Conservation (phyloP, 2,113 vertebrate genomes). For the Melanostigma gelatinosum region DNA sequence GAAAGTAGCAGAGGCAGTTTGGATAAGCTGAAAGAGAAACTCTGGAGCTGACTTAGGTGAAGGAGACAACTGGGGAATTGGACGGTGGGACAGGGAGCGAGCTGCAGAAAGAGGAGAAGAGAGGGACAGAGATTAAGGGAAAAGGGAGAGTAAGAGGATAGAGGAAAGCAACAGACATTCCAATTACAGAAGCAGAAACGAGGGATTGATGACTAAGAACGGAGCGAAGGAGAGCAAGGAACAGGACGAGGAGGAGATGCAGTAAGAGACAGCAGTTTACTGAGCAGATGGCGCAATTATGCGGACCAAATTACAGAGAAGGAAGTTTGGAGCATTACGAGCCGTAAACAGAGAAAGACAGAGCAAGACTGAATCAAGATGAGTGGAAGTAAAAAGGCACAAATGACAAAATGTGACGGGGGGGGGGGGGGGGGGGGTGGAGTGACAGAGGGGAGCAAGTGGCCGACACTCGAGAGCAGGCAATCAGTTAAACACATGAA, state of each 20-base stretch:
- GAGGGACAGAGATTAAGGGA: conserved; percentile 32
- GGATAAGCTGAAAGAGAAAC: conserved; percentile 55
- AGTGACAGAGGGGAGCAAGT: conserved; percentile 24
- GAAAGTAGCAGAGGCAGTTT: conserved; percentile 59
- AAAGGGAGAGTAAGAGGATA: conserved; percentile 58
- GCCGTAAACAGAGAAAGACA: conserved; percentile 38
- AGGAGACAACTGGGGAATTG: conserved; percentile 75
- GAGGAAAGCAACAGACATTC: conserved; percentile 67
- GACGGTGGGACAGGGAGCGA: conserved; percentile 37
- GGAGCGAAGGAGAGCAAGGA: conserved; percentile 50
- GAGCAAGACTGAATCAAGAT: conserved; percentile 43
- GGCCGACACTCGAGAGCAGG: conserved; percentile 52
- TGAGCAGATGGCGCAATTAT: conserved; percentile 79
- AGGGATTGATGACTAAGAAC: conserved; percentile 65
- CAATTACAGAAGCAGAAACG: conserved; percentile 70
- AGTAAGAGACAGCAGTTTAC: conserved; percentile 67
- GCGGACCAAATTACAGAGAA: conserved; percentile 66
- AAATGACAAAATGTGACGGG: conserved; percentile 24
- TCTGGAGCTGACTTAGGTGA: conserved; percentile 60
- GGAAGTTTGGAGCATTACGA: conserved; percentile 57
- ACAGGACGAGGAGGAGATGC: conserved; percentile 48
- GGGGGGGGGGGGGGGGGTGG: neutral
- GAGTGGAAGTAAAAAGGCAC: conserved; percentile 41
- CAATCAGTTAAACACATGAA: conserved; percentile 56
- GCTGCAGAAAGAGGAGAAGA: conserved; percentile 6